Evolutionary conservation across 2,113 vertebrate genomes (phyloP).

Genomic region (Junco hyemalis): DNA sequence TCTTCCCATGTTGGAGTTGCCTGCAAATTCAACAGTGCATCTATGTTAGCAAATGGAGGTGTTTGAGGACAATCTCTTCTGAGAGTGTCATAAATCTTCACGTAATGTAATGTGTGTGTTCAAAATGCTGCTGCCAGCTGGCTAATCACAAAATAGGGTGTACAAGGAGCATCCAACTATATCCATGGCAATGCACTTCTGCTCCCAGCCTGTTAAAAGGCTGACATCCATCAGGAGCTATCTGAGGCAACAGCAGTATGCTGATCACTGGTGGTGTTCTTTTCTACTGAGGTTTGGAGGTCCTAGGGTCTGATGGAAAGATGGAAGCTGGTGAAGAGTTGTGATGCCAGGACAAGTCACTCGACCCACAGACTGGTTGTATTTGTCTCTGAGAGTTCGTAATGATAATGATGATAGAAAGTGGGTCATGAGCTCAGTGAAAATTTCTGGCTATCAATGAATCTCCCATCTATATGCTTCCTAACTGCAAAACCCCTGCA

Average conservation of each 20-base stretch:
- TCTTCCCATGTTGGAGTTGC: too few species aligned
- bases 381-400: not conserved
- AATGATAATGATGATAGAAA: not conserved
- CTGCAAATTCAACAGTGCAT: not conserved
- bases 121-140: not conserved
- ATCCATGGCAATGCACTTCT: not conserved
- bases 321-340: not conserved
- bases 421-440: not conserved
- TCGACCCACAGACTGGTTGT: not conserved
- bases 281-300: not conserved
- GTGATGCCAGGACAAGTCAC: not conserved
- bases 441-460: not conserved
- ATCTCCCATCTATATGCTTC: not conserved
- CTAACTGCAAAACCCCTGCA: not conserved
- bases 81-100: not conserved
- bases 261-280: not conserved
- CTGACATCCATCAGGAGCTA: not conserved
- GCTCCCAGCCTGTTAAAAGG: not conserved
- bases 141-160: not conserved
- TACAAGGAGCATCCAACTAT: not conserved
- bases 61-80: not conserved
- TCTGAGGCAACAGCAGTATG: not conserved
- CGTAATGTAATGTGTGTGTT: too few species aligned
- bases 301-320: not conserved
- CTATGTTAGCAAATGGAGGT: not conserved